These are phyloP conservation scores for Hippocampus mohnikei DNA, from an alignment of 2,113 vertebrate genomes.

Conservation along the genomic window DNA sequence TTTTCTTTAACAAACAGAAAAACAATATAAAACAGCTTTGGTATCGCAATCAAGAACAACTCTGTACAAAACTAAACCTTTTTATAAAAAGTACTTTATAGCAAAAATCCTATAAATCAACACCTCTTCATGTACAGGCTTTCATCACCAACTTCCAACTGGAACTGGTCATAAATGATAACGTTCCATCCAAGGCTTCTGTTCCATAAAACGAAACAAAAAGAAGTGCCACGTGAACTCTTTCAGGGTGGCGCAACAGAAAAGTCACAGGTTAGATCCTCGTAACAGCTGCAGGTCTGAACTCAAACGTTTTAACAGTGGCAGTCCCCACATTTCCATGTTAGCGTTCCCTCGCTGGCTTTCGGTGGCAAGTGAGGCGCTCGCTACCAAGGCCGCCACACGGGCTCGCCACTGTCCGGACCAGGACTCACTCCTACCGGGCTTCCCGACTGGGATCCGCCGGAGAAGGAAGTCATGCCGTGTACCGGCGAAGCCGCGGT, in stretches of 20 bases:
- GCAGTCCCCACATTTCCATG: not conserved
- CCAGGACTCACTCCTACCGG: slow-evolving; percentile 71
- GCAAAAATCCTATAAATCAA: slow-evolving; percentile 69
- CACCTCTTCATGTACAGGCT: slow-evolving; percentile 71
- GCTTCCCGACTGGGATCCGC: slow-evolving; percentile 75
- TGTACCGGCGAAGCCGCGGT: slow-evolving; percentile 78
- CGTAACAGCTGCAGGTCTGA: slow-evolving; percentile 26
- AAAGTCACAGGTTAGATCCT: slow-evolving; percentile 35
- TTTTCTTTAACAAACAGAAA: slow-evolving; percentile 57
- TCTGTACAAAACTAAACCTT: slow-evolving; percentile 86
- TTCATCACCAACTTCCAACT: slow-evolving; percentile 80
- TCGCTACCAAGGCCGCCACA: slow-evolving; percentile 91
- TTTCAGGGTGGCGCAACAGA: slow-evolving; percentile 3
- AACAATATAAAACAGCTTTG: slow-evolving; percentile 84
- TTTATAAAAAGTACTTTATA: slow-evolving; percentile 75
- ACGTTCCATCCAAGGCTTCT: slow-evolving; percentile 38
- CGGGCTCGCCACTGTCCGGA: slow-evolving; percentile 77
- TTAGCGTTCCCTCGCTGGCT: not conserved
- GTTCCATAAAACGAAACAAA: slow-evolving; percentile 88
- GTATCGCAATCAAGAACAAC: slow-evolving; percentile 80
- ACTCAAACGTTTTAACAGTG: not conserved
- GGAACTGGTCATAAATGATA: slow-evolving; percentile 72
- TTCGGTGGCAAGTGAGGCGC: slow-evolving; percentile 20
- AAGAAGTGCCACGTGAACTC: not conserved
- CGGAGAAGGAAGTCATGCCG: slow-evolving; percentile 82